phyloP scores from a whole-genome alignment of 2,113 vertebrate species.

The Globicephala melas region DNA sequence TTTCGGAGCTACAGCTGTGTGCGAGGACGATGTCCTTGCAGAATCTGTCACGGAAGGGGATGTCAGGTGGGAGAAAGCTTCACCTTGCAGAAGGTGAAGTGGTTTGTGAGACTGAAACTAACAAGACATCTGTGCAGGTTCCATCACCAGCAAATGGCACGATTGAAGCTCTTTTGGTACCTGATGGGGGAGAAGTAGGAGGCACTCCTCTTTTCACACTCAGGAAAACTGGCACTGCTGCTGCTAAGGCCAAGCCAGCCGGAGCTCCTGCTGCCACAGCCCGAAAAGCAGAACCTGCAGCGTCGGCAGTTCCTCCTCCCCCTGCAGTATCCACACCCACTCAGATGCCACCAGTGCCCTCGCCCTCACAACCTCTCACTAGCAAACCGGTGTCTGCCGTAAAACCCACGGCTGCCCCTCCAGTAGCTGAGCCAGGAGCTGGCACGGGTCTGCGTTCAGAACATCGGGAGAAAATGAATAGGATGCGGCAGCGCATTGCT shows the following conservation, averaged over 20 bases:
- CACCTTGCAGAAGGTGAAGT: constrained; percentile 94
- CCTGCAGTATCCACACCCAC: constrained; percentile 88
- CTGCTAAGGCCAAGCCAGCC: constrained; percentile 87
- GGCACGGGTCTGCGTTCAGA: constrained; percentile 90
- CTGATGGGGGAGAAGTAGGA: constrained; percentile 95
- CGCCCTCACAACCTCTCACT: constrained; percentile 89
- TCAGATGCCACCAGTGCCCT: constrained; percentile 94
- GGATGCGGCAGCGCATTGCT: constrained; percentile 97
- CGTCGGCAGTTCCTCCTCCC: constrained; percentile 78
- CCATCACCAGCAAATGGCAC: constrained; percentile 94
- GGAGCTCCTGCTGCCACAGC: constrained; percentile 80
- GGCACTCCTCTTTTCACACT: constrained; percentile 97
- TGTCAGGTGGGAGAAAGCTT: constrained; percentile 99
- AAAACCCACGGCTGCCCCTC: constrained; percentile 86
- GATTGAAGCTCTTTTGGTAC: constrained; percentile 95
- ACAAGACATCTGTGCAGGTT: constrained; percentile 99
- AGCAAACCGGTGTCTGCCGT: constrained; percentile 97
- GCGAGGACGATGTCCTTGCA: constrained; percentile 94
- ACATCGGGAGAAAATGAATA: constrained; percentile 95
- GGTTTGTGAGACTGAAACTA: constrained; percentile 99
- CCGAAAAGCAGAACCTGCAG: constrained; percentile 83
- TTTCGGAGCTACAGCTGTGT: constrained; percentile 91
- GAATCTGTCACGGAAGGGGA: constrained; percentile 99
- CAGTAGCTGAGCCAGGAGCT: constrained; percentile 75
- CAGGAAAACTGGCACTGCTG: constrained; percentile 92